Evolutionary conservation across 1,140 invertebrate genomes (phyloP), one percentile per base, ranked within the genome.

Genomic region (Drosophila arawakana): DNA sequence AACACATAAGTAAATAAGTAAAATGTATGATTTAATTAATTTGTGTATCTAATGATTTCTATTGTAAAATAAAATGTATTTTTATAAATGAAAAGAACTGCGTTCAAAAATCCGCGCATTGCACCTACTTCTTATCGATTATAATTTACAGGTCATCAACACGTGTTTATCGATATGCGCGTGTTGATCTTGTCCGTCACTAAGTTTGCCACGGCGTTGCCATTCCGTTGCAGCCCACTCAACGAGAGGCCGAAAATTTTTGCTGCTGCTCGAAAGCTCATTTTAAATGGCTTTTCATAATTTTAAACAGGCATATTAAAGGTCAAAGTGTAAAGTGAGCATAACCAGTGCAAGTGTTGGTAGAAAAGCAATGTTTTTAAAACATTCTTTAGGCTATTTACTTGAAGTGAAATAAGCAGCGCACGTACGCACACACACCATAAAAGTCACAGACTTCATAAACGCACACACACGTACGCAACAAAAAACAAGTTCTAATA

Each of bases 21-120:
- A 63, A 35, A 58, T 73, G 49, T 83, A 67, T 77, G 77, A 77
- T 83, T 69, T 66, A 62, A 54, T 50, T 59, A 7, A 44, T 74
- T 76, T 84, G 65, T 50, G 7, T 77, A 69, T 63, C 15, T 77
- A 70, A 58, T 69, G n/a, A 68, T 65, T 71, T 85, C 54, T 58
- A 43, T 43, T 84, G 78, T 84, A 85, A 68, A 84, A 81, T 80
- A 81, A 85, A 84, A 61, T 61, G 73, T 84, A 84, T 84, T 84
- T 84, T 84, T 84, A 72, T 84, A 84, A 61, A 84, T 63, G 11
- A 55, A 55, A 13, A 9, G 2, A 21, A 21, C 18, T 21, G 7
- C 8, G 21, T 58, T 49, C 11, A 21, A 57, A 61, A 9, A 11
- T 1, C 13, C 4, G 13, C 44, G 52, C 52, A 13, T 9, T 50